Percentiles rank a stretch among this genome's conserved stretches.
These are phyloP conservation scores for Siniperca chuatsi DNA, from an alignment of 2,113 vertebrate genomes.

Conservation along the genomic window DNA sequence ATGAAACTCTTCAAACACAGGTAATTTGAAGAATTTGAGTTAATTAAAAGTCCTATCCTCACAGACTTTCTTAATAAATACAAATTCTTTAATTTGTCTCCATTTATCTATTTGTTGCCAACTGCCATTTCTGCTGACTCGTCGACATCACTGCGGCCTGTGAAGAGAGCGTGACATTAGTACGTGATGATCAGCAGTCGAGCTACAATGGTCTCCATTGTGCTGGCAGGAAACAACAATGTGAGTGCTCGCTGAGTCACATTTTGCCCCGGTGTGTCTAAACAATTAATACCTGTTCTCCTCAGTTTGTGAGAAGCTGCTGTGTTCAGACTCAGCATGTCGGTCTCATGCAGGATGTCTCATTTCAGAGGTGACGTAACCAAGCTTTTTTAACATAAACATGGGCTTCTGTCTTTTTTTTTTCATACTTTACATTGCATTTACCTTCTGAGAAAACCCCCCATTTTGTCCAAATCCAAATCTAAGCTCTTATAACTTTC, in stretches of 20 bases:
- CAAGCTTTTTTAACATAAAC: neutral
- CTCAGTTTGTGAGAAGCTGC: constrained; percentile 9
- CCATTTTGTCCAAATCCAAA: neutral
- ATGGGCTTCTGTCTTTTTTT: neutral
- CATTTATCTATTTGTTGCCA: neutral
- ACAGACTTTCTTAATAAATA: neutral
- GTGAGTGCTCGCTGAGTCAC: constrained; percentile 2
- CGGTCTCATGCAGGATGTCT: neutral
- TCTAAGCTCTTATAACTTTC: neutral
- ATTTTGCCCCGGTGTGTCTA: neutral
- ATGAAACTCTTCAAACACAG: neutral
- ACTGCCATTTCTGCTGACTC: constrained; percentile 19
- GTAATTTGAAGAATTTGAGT: neutral
- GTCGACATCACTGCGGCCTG: neutral
- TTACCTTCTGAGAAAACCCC: neutral
- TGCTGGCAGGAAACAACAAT: constrained; percentile 25
- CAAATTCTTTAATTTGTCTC: neutral
- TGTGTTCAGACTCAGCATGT: constrained; percentile 6
- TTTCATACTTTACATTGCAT: neutral
- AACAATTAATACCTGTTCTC: constrained; percentile 25
- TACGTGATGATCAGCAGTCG: constrained; percentile 34
- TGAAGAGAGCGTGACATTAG: constrained; percentile 29
- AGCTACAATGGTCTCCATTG: constrained; percentile 44
- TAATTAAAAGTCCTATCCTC: neutral
- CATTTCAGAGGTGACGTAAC: neutral